These are phyloP conservation scores for Heliconius hewitsoni DNA, from an alignment of 1,140 invertebrate genomes.

Conservation along the genomic window DNA sequence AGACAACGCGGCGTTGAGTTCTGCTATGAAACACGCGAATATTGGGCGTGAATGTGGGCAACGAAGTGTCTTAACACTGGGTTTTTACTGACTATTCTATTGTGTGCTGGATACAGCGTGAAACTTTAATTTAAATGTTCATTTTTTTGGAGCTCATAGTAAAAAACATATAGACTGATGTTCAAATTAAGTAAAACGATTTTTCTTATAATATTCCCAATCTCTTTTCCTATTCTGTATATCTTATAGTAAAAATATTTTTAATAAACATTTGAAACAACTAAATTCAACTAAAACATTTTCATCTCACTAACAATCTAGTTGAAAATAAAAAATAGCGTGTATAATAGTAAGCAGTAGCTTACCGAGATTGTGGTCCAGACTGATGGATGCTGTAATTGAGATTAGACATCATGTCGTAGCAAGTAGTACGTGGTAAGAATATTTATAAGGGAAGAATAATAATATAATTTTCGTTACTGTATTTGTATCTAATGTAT, in stretches of 20 bases:
- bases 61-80: background rate
- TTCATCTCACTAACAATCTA: background rate
- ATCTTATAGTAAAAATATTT: background rate
- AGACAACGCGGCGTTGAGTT: background rate
- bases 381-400: slow-evolving; percentile 25
- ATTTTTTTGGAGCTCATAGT: no score
- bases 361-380: slow-evolving; percentile 14
- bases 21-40: background rate
- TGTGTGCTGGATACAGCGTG: no score
- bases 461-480: background rate
- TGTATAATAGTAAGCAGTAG: background rate
- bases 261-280: background rate
- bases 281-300: background rate
- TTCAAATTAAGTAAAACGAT: no score
- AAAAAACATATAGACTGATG: no score
- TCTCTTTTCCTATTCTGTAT: background rate
- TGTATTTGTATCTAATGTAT: background rate
- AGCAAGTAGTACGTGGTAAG: slow-evolving; percentile 1
- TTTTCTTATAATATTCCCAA: background rate
- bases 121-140: no score
- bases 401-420: slow-evolving; percentile 3
- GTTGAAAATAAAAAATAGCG: background rate
- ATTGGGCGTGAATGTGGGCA: background rate
- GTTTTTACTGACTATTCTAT: background rate
- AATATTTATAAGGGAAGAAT: slow-evolving; percentile 5